Conservation (phyloP, 2,113 vertebrate species). For the Proterorhinus semilunaris region DNA sequence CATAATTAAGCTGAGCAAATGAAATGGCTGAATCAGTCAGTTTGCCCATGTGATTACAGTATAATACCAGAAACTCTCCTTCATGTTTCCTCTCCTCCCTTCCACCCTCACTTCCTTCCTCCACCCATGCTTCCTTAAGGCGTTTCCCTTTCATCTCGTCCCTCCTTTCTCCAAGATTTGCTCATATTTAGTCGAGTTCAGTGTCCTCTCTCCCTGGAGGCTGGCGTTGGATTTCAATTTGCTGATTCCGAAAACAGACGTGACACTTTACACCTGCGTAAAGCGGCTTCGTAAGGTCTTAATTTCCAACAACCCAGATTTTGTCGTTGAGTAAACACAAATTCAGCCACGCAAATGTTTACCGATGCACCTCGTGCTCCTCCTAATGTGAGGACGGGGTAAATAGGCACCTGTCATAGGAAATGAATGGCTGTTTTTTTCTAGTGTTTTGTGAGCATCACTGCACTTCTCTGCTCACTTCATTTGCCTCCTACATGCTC, state of each 20-base stretch:
- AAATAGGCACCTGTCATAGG: slow-evolving; percentile 20
- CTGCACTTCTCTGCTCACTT: slow-evolving; percentile 53
- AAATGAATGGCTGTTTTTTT: slow-evolving; percentile 25
- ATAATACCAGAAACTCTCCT: slow-evolving; percentile 42
- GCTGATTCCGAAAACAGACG: not conserved
- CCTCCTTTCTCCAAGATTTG: slow-evolving; percentile 1
- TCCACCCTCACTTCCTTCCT: not conserved
- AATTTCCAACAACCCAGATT: slow-evolving; percentile 5
- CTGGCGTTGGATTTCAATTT: not conserved
- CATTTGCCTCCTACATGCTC: slow-evolving; percentile 59
- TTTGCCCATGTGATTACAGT: not conserved
- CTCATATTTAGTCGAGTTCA: slow-evolving; percentile 11
- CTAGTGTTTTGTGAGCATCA: slow-evolving; percentile 37
- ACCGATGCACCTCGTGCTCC: slow-evolving; percentile 9
- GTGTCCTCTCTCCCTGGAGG: slow-evolving; percentile 3
- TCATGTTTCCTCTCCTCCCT: slow-evolving; percentile 36
- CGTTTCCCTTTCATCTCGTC: slow-evolving; percentile 50
- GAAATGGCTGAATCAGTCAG: too few relatives aligned
- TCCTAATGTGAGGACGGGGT: slow-evolving; percentile 7
- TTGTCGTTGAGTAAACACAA: not conserved
- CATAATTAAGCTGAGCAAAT: too few relatives aligned
- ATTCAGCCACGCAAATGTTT: not conserved
- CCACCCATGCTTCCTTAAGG: slow-evolving; percentile 25
- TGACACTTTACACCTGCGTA: slow-evolving; percentile 1
- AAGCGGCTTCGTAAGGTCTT: slow-evolving; percentile 10